Percentiles rank a stretch among this genome's conserved stretches.
Evolutionary conservation across 2,888 invertebrate species (phyloP).

Genomic region (Philopedon plagiatum): DNA sequence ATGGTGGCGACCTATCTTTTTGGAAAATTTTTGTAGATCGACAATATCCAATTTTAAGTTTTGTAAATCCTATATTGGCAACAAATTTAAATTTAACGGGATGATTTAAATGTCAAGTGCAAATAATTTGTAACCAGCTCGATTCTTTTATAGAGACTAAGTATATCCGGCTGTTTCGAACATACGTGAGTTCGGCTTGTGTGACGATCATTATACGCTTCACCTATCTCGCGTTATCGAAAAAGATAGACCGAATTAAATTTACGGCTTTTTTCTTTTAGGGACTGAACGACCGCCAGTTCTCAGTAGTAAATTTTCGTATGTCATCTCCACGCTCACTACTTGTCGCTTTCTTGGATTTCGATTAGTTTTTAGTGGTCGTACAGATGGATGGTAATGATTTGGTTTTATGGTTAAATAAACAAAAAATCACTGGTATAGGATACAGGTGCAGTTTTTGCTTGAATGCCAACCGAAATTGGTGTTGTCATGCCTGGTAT

Average conservation of each 20-base stretch:
- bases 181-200: conserved; percentile 61
- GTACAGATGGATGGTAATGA: conserved; percentile 49
- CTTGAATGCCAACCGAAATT: conserved; percentile 44
- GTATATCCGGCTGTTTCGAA: conserved; percentile 21
- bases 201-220: conserved; percentile 66
- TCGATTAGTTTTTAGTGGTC: conserved; percentile 50
- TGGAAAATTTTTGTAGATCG: too few species aligned
- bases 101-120: too few species aligned
- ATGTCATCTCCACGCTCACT: conserved; percentile 48
- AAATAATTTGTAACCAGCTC: not conserved
- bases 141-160: conserved; percentile 33
- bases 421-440: conserved; percentile 48
- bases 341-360: conserved; percentile 50
- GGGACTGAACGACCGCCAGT: conserved; percentile 31
- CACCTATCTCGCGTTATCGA: conserved; percentile 54
- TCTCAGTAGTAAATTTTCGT: conserved; percentile 48
- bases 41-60: too few species aligned
- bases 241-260: conserved; percentile 50
- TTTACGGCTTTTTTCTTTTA: conserved; percentile 42
- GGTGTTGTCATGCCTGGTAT: conserved; percentile 44
- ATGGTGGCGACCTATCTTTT: too few species aligned
- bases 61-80: too few species aligned
- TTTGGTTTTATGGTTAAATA: conserved; percentile 51
- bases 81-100: too few species aligned
- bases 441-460: conserved; percentile 50